phyloP scores from a whole-genome alignment of 2,113 vertebrate genomes.

The Pluvialis apricaria region DNA sequence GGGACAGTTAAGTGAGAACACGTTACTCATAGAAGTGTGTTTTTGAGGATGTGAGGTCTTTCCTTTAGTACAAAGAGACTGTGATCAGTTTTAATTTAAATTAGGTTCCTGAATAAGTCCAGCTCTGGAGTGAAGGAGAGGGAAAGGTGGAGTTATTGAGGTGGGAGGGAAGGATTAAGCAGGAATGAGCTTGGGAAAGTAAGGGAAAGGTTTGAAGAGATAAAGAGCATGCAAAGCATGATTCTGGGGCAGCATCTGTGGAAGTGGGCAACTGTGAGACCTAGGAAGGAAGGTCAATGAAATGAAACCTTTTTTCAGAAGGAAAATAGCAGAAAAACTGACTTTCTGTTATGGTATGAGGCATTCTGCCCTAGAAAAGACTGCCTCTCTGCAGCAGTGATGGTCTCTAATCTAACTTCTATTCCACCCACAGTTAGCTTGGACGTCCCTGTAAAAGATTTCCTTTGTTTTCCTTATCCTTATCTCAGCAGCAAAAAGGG shows the following conservation, averaged over 20 bases:
- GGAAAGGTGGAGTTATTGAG: background rate
- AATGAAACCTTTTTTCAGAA: background rate
- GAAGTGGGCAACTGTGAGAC: background rate
- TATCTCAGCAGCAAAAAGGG: background rate
- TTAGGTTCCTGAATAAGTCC: background rate
- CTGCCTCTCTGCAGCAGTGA: background rate
- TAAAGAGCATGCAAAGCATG: background rate
- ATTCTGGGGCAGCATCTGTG: background rate
- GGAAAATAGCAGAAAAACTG: background rate
- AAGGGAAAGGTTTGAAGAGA: background rate
- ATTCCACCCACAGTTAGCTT: background rate
- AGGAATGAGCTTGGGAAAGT: background rate
- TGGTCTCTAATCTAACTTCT: background rate
- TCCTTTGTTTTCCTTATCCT: background rate
- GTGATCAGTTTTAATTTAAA: background rate
- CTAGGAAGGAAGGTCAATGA: background rate
- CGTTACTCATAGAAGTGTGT: background rate
- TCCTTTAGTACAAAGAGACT: background rate
- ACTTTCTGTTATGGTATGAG: background rate
- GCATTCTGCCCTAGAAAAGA: background rate
- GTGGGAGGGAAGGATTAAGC: background rate
- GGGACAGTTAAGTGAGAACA: background rate
- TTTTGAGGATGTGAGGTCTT: background rate
- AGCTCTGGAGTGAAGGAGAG: background rate
- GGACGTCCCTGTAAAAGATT: background rate